Base-by-base conservation (phyloP, 1,140 invertebrate genomes). In the Dreissena rostriformis region DNA sequence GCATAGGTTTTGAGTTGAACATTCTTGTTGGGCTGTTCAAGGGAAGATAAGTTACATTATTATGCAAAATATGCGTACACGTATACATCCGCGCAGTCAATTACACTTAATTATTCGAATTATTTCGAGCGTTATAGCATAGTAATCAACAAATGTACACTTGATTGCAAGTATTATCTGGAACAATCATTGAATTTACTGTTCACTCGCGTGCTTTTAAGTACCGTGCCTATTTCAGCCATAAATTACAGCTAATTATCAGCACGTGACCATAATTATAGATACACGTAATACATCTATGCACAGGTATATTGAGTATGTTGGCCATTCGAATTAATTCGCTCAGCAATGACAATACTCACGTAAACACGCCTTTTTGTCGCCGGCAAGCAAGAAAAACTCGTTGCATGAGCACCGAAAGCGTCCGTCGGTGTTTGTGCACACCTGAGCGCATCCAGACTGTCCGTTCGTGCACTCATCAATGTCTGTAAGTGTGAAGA, bases 381-480 rank as follows among this genome's bases (percentile, higher is more conserved):
- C 66, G 11, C 29, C 39, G 19, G 28, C 67, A 28, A 72, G 82
- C 8, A 88, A 67, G 55, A 51, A 65, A 67, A 88, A 88, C 8
- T 86, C 88, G 5, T 66, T 63, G 70, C 87, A 88, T 8, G 74
- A 81, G 76, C 87, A 88, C 10, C 76, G 72, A 63, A 85, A 89
- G 17, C 82, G 66, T 4, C 90, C 90, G 17, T 67, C 49, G 6
- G 83, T 88, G 77, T 91, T 90, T 52, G 72, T 74, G 68, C 90
- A 91, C 15, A 67, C 63, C 28, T 90, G 89, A 90, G 97, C 97
- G 76, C 87, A 89, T 24, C 82, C 87, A 26, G 66, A 72, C 14
- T 83, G 79, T 5, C 86, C 84, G 19, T 72, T 19, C 14, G 82
- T 28, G 83, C 93, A 94, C 71, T 94, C 93, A 84, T 94, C 88